Evolutionary conservation across 2,797 vertebrate species (phyloP), one percentile per base, ranked within the genome.

Genomic region (Melopsittacus undulatus): DNA sequence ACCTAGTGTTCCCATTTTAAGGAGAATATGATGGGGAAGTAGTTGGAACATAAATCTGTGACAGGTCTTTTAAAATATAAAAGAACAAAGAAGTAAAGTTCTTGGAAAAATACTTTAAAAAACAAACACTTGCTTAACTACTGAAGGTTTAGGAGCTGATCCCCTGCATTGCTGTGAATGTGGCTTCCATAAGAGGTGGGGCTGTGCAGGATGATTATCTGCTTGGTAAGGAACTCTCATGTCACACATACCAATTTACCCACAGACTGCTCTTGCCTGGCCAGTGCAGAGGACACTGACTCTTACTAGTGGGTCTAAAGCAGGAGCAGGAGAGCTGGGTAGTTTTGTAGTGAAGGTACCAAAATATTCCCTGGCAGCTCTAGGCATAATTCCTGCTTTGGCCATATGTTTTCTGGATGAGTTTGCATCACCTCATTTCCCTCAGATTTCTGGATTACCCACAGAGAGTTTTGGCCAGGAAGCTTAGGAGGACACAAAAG

Each of bases 1-100:
- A 80, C 78, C 68, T 61, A 21, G 64, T 14, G 38, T 54, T 87
- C 87, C 87, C 94, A 42, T 91, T 94, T 94, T 46, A 52, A 76
- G 86, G 63, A 87, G 48, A 70, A 64, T 80, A 87, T 89, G 90
- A 76, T 84, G 80, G 77, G 43, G 61, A 87, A 76, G 43, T 70
- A 77, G 67, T 87, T 84, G 43, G 62, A 86, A 70, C 48, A 30
- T 63, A 91, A 83, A 84, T 75, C 69, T 49, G 12, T 83, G 78
- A 36, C 83, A 74, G 80, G 63, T 82, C 74, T 92, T 56, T 92
- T 89, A 82, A 88, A 84, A 91, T 9, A 32, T 7, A 27, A 64
- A 83, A 85, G 21, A 90, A 67, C 15, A 67, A 85, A 85, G 57
- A 57, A 42, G 23, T 72, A 3, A 66, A 46, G 22, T 30, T 86